phyloP scores from a whole-genome alignment of 2,888 invertebrate genomes.

The Lasioglossum lativentre region DNA sequence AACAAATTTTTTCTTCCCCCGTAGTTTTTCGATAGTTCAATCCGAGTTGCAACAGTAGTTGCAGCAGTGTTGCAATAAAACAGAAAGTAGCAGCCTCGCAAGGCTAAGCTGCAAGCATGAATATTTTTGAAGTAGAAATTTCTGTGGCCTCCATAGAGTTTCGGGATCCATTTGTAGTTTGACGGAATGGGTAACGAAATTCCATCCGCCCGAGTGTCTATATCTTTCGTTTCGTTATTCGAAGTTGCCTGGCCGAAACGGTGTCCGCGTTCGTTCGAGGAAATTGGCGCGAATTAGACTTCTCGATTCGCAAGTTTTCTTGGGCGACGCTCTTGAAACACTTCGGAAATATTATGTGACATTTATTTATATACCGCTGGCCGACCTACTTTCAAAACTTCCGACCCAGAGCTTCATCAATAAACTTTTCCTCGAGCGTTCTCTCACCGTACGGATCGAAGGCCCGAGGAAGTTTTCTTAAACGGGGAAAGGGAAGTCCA shows the following conservation, averaged over 20 bases:
- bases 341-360: conserved; percentile 51
- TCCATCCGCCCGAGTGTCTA: not conserved
- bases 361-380: conserved; percentile 50
- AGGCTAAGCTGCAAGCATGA: not conserved
- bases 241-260: not conserved
- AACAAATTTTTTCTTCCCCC: not conserved
- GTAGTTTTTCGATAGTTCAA: not conserved
- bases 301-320: conserved; percentile 23
- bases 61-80: not conserved
- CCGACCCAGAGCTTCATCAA: conserved; percentile 42
- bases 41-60: not conserved
- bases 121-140: not conserved
- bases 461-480: conserved; percentile 28
- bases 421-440: conserved; percentile 43
- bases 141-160: not conserved
- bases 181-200: not conserved
- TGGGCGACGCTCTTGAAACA: not conserved
- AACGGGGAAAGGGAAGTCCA: conserved; percentile 34
- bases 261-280: not conserved
- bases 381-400: conserved; percentile 49
- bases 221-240: conserved; percentile 8
- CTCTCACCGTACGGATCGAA: conserved; percentile 5
- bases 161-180: not conserved
- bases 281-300: conserved; percentile 10
- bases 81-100: not conserved